A percentile compares a stretch with the other conserved stretches of the same genome.
phyloP scores from a whole-genome alignment of 1,140 invertebrate genomes.

The Drosophila takahashii region DNA sequence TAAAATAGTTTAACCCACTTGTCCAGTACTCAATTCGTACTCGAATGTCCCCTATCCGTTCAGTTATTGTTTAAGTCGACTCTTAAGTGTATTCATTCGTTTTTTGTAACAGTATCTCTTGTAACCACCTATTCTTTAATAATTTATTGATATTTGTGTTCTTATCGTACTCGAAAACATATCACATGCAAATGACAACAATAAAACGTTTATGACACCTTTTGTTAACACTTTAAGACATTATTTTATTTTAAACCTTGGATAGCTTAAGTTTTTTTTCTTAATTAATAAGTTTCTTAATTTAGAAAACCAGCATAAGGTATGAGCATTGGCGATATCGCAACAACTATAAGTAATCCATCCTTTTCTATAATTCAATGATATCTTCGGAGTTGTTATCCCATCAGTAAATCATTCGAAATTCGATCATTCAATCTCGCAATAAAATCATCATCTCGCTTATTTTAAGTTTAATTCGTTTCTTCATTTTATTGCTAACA shows the following conservation, averaged over 20 bases:
- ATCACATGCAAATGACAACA: conserved; percentile 63
- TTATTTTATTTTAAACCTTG: conserved; percentile 17
- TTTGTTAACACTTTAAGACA: conserved; percentile 55
- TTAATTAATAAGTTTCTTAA: background rate
- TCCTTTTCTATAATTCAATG: background rate
- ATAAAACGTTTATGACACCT: conserved; percentile 64
- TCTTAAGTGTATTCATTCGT: conserved; percentile 31
- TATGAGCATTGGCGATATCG: conserved; percentile 11
- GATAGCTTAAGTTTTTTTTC: background rate
- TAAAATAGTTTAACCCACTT: conserved; percentile 63
- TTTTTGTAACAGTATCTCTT: conserved; percentile 38
- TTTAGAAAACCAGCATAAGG: conserved; percentile 22
- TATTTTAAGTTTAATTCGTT: conserved; percentile 13
- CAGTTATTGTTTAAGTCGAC: conserved; percentile 49
- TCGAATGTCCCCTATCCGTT: conserved; percentile 10
- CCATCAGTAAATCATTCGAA: conserved; percentile 4
- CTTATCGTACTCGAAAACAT: conserved; percentile 50
- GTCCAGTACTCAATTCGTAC: background rate
- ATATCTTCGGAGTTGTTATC: too few species aligned
- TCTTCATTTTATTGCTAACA: conserved; percentile 20
- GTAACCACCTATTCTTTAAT: conserved; percentile 56
- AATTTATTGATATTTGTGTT: conserved; percentile 59
- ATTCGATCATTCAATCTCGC: conserved; percentile 11
- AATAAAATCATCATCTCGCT: conserved; percentile 26
- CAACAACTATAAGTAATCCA: conserved; percentile 18